These are phyloP conservation scores for Pogonus chalceus DNA, from an alignment of 1,140 invertebrate genomes.

Conservation along the genomic window DNA sequence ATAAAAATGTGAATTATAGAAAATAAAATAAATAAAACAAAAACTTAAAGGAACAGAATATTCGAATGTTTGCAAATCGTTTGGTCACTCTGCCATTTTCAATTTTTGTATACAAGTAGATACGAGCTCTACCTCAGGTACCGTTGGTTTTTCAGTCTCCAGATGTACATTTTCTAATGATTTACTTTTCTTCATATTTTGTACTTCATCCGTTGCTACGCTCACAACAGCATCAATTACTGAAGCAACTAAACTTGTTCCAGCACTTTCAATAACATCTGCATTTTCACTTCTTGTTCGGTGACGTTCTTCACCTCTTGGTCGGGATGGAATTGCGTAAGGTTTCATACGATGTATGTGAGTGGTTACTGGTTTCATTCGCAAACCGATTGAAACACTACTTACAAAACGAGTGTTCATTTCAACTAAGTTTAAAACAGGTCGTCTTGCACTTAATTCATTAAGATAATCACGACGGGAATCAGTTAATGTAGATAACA, in stretches of 20 bases:
- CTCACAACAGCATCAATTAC: constrained; percentile 27
- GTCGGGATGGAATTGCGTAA: constrained; percentile 20
- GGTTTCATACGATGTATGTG: constrained; percentile 28
- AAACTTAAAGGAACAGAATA: too few species aligned
- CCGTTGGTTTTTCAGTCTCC: constrained; percentile 16
- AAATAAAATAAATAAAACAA: not conserved
- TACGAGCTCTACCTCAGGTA: constrained; percentile 27
- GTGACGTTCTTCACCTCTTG: constrained; percentile 33
- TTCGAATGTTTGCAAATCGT: too few species aligned
- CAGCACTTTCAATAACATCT: constrained; percentile 35
- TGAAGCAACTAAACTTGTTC: constrained; percentile 20
- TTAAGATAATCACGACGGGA: constrained; percentile 42
- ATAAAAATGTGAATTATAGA: too few species aligned
- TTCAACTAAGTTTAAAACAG: constrained; percentile 36
- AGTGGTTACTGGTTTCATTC: constrained; percentile 33
- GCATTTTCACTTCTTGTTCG: constrained; percentile 50
- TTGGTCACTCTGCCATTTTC: constrained; percentile 24
- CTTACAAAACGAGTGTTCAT: constrained; percentile 45
- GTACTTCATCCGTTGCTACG: constrained; percentile 19
- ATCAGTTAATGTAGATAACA: constrained; percentile 44
- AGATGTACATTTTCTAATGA: constrained; percentile 28
- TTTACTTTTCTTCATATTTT: constrained; percentile 29
- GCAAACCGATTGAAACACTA: constrained; percentile 45
- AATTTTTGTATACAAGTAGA: constrained; percentile 29
- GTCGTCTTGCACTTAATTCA: constrained; percentile 31